Conservation (phyloP, 2,888 invertebrate species). For the Netelia fuscicornis region DNA sequence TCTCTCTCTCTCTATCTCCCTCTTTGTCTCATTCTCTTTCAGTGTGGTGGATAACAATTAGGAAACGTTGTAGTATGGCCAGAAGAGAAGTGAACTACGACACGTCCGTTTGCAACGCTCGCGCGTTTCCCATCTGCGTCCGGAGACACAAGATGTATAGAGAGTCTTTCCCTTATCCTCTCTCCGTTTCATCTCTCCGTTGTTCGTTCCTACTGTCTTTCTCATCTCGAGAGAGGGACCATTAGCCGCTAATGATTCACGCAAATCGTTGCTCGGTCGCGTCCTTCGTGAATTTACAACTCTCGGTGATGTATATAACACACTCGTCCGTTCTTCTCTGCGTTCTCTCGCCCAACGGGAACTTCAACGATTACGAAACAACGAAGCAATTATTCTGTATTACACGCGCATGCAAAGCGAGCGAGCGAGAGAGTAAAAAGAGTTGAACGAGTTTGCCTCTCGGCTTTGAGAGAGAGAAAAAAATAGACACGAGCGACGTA, state of each 20-base stretch:
- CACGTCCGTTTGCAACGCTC: neutral
- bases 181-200: neutral
- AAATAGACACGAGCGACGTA: constrained; percentile 10
- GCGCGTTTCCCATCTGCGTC: constrained; percentile 33
- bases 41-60: constrained; percentile 73
- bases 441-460: constrained; percentile 34
- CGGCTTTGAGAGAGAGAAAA: neutral
- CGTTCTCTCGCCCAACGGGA: constrained; percentile 28
- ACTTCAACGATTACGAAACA: constrained; percentile 63
- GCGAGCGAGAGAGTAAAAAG: constrained; percentile 3
- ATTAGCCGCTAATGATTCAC: constrained; percentile 76
- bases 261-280: constrained; percentile 74
- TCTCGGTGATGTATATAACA: constrained; percentile 3
- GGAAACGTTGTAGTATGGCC: constrained; percentile 70
- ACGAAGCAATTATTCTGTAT: constrained; percentile 59
- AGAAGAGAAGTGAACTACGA: constrained; percentile 3
- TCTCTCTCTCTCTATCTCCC: constrained; percentile 5
- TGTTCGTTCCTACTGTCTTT: constrained; percentile 9
- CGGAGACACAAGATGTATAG: constrained; percentile 71
- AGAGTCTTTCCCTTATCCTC: constrained; percentile 44
- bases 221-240: constrained; percentile 56
- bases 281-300: constrained; percentile 65
- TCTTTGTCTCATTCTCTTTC: neutral
- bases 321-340: constrained; percentile 42
- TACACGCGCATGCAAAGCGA: neutral